A percentile compares a stretch with the other conserved stretches of the same genome.
Conservation (phyloP, 2,797 vertebrate genomes). For the Vespertilio murinus region DNA sequence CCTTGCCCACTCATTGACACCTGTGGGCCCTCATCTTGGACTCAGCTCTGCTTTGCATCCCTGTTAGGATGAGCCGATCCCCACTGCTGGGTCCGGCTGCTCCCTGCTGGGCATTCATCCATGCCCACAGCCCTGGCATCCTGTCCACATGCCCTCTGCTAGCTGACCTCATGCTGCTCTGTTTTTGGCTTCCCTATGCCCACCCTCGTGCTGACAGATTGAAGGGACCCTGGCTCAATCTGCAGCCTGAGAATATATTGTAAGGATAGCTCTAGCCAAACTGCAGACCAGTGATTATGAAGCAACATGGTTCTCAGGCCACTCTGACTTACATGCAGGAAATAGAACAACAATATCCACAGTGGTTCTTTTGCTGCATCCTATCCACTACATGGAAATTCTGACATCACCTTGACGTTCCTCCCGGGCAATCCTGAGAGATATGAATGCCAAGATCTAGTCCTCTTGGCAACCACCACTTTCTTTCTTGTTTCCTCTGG, state of each 20-base stretch:
- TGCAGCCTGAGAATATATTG: not conserved
- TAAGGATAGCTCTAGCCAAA: not conserved
- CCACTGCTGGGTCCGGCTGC: not conserved
- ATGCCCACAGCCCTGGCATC: not conserved
- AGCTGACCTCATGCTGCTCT: conserved; percentile 27
- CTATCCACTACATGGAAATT: not conserved
- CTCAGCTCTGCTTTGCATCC: not conserved
- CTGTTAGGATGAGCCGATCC: not conserved
- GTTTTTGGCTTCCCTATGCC: not conserved
- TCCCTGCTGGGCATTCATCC: fast-evolving
- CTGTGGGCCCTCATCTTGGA: not conserved
- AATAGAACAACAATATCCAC: no score
- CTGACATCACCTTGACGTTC: not conserved
- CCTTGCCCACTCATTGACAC: not conserved
- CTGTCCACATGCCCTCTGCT: not conserved
- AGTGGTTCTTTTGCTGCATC: not conserved
- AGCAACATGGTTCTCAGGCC: not conserved
- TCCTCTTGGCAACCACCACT: not conserved
- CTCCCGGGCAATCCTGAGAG: not conserved
- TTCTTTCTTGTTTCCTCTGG: not conserved
- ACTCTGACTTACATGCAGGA: not conserved
- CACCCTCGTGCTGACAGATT: not conserved
- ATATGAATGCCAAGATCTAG: not conserved
- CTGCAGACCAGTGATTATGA: not conserved
- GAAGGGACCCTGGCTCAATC: not conserved